These are phyloP conservation scores for Caenorhabditis sp. DNA, from an alignment of 2,888 invertebrate species.

Conservation along the genomic window DNA sequence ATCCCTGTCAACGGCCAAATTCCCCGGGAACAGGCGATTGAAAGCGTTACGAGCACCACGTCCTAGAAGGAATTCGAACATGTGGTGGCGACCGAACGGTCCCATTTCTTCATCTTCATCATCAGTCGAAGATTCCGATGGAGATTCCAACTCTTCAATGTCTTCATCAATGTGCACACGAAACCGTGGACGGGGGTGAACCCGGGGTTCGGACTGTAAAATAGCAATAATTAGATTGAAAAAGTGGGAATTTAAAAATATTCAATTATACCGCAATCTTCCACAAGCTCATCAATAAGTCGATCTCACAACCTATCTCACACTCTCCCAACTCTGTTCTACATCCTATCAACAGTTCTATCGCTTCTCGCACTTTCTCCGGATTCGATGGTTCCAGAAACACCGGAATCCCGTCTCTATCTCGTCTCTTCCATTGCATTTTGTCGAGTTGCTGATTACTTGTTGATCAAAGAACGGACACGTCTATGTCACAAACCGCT, in stretches of 20 bases:
- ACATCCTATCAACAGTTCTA: not conserved
- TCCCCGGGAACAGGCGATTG: too few species aligned
- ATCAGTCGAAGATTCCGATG: too few species aligned
- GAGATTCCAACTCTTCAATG: too few species aligned
- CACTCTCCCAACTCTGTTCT: slow-evolving; percentile 1
- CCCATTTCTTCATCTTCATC: too few species aligned
- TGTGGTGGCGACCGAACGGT: too few species aligned
- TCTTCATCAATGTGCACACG: too few species aligned
- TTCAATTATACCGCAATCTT: not conserved
- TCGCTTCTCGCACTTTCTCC: slow-evolving; percentile 9
- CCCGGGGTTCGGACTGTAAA: too few species aligned
- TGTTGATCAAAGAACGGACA: not conserved
- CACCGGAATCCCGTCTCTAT: not conserved
- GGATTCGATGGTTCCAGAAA: not conserved
- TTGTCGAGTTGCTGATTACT: slow-evolving; percentile 9
- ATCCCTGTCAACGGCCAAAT: not conserved
- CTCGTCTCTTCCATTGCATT: slow-evolving; percentile 17
- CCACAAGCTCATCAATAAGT: not conserved
- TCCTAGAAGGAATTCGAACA: too few species aligned
- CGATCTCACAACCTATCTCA: slow-evolving; percentile 2
- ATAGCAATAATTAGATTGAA: too few species aligned
- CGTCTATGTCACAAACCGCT: not conserved
- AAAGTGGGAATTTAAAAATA: too few species aligned
- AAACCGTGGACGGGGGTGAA: too few species aligned
- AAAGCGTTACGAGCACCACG: too few species aligned